phyloP scores from a whole-genome alignment of 2,113 vertebrate species.

The Forbesichthys papilliferus region DNA sequence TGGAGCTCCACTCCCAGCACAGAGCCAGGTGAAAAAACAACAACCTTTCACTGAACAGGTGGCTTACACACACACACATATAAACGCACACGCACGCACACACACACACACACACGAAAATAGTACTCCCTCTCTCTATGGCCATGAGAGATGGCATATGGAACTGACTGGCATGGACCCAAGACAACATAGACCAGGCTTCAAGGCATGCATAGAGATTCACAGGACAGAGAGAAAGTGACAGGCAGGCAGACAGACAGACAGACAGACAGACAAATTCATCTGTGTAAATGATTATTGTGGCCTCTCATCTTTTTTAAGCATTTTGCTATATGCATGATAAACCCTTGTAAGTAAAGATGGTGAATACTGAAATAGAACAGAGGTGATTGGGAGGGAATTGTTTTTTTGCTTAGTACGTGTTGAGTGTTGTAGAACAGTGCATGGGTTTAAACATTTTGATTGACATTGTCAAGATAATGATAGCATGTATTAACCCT shows the following conservation, averaged over 20 bases:
- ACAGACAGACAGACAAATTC: not conserved
- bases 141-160: not conserved
- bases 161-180: not conserved
- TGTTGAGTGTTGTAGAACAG: constrained; percentile 3
- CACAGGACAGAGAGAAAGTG: not conserved
- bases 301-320: too few species aligned
- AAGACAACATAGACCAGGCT: constrained; percentile 10
- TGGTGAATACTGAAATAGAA: constrained; percentile 37
- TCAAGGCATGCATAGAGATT: not conserved
- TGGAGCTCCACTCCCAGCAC: constrained; percentile 2
- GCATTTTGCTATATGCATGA: too few species aligned
- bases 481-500: not conserved
- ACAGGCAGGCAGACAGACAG: not conserved
- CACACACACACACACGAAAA: not conserved
- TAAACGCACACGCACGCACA: not conserved
- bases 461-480: constrained; percentile 32
- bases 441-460: constrained; percentile 6
- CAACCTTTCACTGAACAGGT: constrained; percentile 8
- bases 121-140: not conserved
- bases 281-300: too few species aligned
- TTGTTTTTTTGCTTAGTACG: constrained; percentile 49
- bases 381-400: not conserved
- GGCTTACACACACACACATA: not conserved
- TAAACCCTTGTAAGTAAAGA: constrained; percentile 35
- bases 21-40: not conserved